Percentiles rank a stretch among this genome's conserved stretches.
phyloP scores from a whole-genome alignment of 1,140 invertebrate species.

The Drosophila suzukii region DNA sequence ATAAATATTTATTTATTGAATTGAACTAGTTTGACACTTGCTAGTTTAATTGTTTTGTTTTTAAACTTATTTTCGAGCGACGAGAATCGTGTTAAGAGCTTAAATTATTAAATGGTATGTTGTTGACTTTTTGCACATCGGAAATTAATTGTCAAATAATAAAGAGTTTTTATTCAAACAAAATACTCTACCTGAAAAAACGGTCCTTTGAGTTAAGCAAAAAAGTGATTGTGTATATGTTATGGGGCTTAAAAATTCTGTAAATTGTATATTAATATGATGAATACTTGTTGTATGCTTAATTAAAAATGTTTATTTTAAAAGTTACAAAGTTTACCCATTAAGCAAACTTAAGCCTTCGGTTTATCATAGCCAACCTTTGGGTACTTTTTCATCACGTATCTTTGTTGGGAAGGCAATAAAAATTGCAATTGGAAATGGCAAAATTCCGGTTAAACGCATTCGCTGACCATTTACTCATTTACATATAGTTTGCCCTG shows the following conservation, averaged over 20 bases:
- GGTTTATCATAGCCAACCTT: not conserved
- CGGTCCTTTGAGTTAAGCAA: not conserved
- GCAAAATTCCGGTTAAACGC: slow-evolving; percentile 28
- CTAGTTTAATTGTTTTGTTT: slow-evolving; percentile 1
- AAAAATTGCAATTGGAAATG: slow-evolving; percentile 29
- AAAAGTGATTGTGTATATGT: not conserved
- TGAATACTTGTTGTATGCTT: not conserved
- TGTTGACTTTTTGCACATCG: slow-evolving; percentile 8
- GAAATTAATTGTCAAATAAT: slow-evolving; percentile 31
- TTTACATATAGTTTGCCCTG: slow-evolving; percentile 38
- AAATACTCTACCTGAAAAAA: slow-evolving; percentile 17
- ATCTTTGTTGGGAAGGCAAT: slow-evolving; percentile 30
- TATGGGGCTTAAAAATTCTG: not conserved
- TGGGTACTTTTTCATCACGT: slow-evolving; percentile 3
- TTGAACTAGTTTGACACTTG: not conserved
- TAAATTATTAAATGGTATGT: slow-evolving; percentile 6
- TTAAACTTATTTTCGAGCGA: not conserved
- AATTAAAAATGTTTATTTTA: not conserved
- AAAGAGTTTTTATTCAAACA: slow-evolving; percentile 15
- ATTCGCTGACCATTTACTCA: slow-evolving; percentile 32
- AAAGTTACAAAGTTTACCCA: not conserved
- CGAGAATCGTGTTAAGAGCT: slow-evolving; percentile 1
- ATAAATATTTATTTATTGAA: slow-evolving; percentile 10
- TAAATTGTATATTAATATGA: not conserved
- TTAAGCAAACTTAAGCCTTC: not conserved